Percentiles rank a stretch among this genome's conserved stretches.
phyloP scores from a whole-genome alignment of 2,888 invertebrate species.

The Callyntrura guangdongensis region DNA sequence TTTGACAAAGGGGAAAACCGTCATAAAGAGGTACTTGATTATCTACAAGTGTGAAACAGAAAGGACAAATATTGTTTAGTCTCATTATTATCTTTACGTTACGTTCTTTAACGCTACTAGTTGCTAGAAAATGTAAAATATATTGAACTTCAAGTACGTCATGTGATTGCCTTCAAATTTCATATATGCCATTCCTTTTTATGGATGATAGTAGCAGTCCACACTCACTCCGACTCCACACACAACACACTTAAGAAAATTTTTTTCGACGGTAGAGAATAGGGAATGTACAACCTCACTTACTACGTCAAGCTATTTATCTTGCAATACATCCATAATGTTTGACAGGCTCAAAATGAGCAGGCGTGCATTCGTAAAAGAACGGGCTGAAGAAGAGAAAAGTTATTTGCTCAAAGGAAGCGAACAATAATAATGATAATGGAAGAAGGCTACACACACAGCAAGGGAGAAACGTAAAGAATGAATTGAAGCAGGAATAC shows the following conservation, averaged over 20 bases:
- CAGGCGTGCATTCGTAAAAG: conserved; percentile 56
- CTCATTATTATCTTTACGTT: conserved; percentile 11
- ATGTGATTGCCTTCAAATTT: neutral
- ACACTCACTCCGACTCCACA: too few relatives aligned
- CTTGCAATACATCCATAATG: conserved; percentile 21
- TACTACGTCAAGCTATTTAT: conserved; percentile 45
- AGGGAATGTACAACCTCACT: neutral
- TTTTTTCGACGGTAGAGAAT: neutral
- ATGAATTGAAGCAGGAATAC: conserved; percentile 37
- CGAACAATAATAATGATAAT: conserved; percentile 46
- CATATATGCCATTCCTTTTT: conserved; percentile 5
- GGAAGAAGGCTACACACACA: conserved; percentile 13
- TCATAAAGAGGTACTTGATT: conserved; percentile 3
- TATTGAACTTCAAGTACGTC: conserved; percentile 19
- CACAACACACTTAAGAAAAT: conserved; percentile 9
- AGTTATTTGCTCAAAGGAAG: conserved; percentile 68
- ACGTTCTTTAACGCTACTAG: neutral
- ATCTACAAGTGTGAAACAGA: conserved; percentile 34
- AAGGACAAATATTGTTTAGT: conserved; percentile 56
- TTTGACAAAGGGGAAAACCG: neutral
- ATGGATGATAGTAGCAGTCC: conserved; percentile 9
- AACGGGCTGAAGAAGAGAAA: conserved; percentile 35
- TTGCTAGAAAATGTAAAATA: neutral
- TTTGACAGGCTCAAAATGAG: conserved; percentile 69
- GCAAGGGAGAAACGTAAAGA: conserved; percentile 4